Percentiles rank a stretch among this genome's conserved stretches.
These are phyloP conservation scores for Antitype chi DNA, from an alignment of 2,888 invertebrate species.

Conservation along the genomic window DNA sequence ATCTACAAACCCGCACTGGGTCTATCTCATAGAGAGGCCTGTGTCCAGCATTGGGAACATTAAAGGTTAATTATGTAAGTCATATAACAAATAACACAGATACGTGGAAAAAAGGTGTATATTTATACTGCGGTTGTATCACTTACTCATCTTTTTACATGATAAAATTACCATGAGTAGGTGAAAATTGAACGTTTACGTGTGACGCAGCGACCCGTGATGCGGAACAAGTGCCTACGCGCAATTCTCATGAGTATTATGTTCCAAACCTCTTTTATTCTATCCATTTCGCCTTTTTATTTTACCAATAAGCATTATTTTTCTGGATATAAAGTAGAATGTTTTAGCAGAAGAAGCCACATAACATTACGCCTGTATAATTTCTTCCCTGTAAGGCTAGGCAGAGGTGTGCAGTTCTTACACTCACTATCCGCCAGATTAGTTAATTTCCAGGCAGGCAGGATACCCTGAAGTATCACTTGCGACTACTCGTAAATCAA, in stretches of 20 bases:
- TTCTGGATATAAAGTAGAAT: not conserved
- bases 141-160: too few species aligned
- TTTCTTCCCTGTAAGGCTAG: too few species aligned
- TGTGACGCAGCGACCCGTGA: conserved; percentile 15
- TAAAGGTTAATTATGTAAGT: too few species aligned
- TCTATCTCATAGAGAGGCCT: too few species aligned
- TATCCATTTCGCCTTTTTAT: conserved; percentile 27
- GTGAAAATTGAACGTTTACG: conserved; percentile 30
- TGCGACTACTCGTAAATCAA: not conserved
- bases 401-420: not conserved
- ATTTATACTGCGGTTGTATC: too few species aligned
- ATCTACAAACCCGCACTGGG: too few species aligned
- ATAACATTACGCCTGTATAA: not conserved
- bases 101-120: not conserved
- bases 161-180: conserved; percentile 14
- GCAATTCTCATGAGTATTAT: conserved; percentile 18
- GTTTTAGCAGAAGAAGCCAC: not conserved
- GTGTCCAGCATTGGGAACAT: too few species aligned
- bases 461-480: not conserved
- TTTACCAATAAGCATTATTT: conserved; percentile 8
- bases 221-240: conserved; percentile 12
- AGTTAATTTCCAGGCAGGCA: too few species aligned
- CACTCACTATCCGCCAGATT: too few species aligned
- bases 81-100: not conserved
- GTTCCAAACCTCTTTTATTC: conserved; percentile 19